Evolutionary conservation across 2,797 vertebrate genomes (phyloP), one percentile per base, ranked within the genome.

Genomic region (Rhinogobio ventralis): DNA sequence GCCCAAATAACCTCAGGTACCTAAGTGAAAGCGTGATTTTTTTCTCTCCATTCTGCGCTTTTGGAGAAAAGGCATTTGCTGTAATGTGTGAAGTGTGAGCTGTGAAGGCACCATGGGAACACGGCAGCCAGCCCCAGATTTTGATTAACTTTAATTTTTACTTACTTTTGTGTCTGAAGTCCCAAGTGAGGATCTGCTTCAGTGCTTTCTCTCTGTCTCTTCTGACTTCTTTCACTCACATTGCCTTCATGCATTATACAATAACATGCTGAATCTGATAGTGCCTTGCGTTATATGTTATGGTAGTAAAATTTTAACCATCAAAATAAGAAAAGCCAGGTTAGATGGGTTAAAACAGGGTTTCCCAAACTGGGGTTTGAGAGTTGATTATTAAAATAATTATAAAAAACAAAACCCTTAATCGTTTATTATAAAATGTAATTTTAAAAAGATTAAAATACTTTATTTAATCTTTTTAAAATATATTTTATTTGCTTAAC

Each of bases 131-230:
- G 83, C 93, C 89, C 85, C 87, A 89, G 92, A 91, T 92, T 90
- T 87, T 90, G 72, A 39, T 88, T 86, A 88, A 89, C 81, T 92
- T 93, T 93, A 94, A 93, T 94, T 94, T 92, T 94, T 94, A 95
- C 93, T 95, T 94, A 94, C 93, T 92, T 94, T 90, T 88, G 57
- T 87, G 90, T 89, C 90, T 90, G 88, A 80, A 81, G 42, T 89
- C 91, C 90, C 92, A 81, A 84, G 46, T 87, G 94, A 92, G 89
- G 87, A 83, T 82, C 88, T 87, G 51, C 90, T 73, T 89, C 23
- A 84, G 89, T 81, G 72, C 42, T 83, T 53, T 79, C 7, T 81
- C 42, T 81, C 45, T 77, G 88, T 84, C 66, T 81, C 13, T 30
- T 9, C 80, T 74, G 23, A 62, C 33, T 62, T 36, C 30, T 64